Base-by-base conservation (phyloP, 2,888 invertebrate species). In the Trichacis sp. region DNA sequence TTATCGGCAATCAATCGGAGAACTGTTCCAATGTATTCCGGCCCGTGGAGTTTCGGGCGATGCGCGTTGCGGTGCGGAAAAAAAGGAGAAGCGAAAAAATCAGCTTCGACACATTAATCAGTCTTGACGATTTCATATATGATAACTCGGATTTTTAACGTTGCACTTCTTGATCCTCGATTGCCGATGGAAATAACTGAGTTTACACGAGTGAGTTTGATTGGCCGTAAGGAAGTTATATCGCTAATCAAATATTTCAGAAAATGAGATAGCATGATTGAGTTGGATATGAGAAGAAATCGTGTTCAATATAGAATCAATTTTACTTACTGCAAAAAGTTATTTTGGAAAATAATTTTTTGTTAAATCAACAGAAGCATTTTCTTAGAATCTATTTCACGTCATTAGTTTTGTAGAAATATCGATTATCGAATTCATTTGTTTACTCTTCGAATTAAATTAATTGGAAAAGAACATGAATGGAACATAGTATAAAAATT, bases 1-100 rank as follows among this genome's bases (percentile, higher is more conserved):
- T 71, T 69, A 71, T 69, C 62, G 71, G 61, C 69, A 71, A 71
- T 71, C 71, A 71, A 69, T 71, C 63, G 57, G 47, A 68, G 57
- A 61, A 65, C 61, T 58, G 54, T 46, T 56, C 54, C 57, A 20
- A 61, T 61, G 64, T 61, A 58, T 30, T 11, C 24, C 42, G 55
- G 51, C 50, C 60, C 60, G 64, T 68, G 47, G 60, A 68, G 54
- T 60, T 68, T 60, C 58, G 54, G 51, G 51, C 46, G 42, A 42
- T 54, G 38, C 54, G 50, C 52, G 43, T 52, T 15, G 42, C 18
- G 18, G 33, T 47, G 50, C 14, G 36, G 42, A 50, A n/a, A 55
- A 19, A 45, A 2, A 5, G 19, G 45, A 36, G 20, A 45, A n/a
- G 20, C 1, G 40, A 40, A 30, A 63, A 64, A 63, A 63, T 67